Evolutionary conservation across 1,140 invertebrate genomes (phyloP), one percentile per base, ranked within the genome.

Genomic region (Dermatophagoides farinae): DNA sequence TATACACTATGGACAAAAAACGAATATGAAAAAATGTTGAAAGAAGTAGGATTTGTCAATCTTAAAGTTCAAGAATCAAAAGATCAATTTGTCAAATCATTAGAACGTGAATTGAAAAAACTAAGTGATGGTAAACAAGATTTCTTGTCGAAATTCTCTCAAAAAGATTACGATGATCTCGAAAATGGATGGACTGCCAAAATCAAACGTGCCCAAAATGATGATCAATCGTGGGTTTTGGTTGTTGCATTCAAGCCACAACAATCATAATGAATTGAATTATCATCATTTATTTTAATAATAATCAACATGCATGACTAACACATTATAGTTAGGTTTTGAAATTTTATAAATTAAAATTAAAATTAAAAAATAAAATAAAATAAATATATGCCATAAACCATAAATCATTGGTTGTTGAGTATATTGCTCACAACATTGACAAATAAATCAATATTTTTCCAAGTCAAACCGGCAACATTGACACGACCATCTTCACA

Each of bases 141-240:
- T 72, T 49, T 80, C 80, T 63, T 65, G 75, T 23, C 70, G 65
- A 67, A 72, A 58, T 76, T 75, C 59, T 64, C 65, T 6, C 66
- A 69, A 50, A 66, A 71, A 43, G 76, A 77, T 62, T 78, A 71
- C 62, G 61, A 74, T 14, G 69, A 76, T 51, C 72, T 78, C 55
- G 69, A 76, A 12, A 66, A 72, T 39, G 77, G 76, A 14, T 79
- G 77, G 77, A 71, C 73, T 55, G 70, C 72, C 11, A 79, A 78
- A 63, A 50, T 77, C n/a, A 65, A 67, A 18, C 67, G 77, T 44
- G 75, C 72, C 51, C 61, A 44, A 25, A 66, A 66, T 20, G 75
- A 76, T 11, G 75, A 78, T 65, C 77, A 78, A 66, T 70, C 71
- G 51, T 78, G 77, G 76, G 76, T 76, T 10, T 67, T 75, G 6